These are phyloP conservation scores for Dryoscopus gambensis DNA, from an alignment of 2,113 vertebrate species.

Conservation along the genomic window DNA sequence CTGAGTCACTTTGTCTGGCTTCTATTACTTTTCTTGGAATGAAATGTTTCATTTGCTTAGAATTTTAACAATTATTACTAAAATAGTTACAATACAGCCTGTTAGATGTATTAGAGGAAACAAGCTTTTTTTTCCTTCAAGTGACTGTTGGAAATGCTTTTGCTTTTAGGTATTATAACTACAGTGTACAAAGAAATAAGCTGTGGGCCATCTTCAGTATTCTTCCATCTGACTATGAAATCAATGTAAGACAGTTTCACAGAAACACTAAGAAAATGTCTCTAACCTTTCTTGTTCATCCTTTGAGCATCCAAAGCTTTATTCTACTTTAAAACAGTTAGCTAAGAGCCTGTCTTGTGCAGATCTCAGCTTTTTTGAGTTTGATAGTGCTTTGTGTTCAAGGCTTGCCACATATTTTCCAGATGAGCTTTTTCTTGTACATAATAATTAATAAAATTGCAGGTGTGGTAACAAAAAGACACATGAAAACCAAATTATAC, in stretches of 20 bases:
- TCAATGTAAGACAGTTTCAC: not conserved
- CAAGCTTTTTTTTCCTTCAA: not conserved
- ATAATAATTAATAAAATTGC: not conserved
- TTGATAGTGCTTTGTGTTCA: not conserved
- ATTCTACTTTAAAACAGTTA: not conserved
- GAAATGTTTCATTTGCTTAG: constrained; percentile 2
- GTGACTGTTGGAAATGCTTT: not conserved
- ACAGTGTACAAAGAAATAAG: not conserved
- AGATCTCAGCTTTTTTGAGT: not conserved
- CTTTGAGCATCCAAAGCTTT: not conserved
- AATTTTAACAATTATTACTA: not conserved
- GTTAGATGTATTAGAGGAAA: not conserved
- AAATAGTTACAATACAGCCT: not conserved
- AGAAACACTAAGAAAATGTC: not conserved
- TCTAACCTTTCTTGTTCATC: not conserved
- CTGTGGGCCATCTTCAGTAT: not conserved
- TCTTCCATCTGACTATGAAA: not conserved
- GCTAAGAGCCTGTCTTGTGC: not conserved
- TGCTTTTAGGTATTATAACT: not conserved
- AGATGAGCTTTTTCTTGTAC: not conserved
- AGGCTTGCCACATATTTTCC: not conserved
- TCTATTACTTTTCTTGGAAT: not conserved
- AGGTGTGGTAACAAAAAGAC: not conserved
- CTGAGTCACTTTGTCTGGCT: not conserved
- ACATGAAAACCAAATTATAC: not conserved